phyloP scores from a whole-genome alignment of 2,797 vertebrate species.

The Gymnoscopelus microlampas region DNA sequence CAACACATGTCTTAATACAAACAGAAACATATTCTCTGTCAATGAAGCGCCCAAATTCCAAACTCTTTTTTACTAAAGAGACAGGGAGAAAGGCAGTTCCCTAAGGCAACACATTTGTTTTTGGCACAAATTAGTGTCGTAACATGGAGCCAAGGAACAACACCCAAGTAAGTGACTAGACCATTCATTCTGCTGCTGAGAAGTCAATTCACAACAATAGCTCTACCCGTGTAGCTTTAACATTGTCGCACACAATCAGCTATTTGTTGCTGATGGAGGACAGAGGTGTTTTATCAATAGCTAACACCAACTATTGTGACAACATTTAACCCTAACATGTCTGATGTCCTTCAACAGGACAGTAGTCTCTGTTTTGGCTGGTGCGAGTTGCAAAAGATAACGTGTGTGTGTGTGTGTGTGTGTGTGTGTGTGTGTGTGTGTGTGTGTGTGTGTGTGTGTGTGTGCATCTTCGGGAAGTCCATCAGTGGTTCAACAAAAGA shows the following conservation, averaged over 20 bases:
- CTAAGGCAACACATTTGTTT: constrained; percentile 68
- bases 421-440: too few relatives aligned
- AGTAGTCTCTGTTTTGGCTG: background rate
- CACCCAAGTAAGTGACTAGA: constrained; percentile 35
- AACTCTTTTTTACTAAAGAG: constrained; percentile 55
- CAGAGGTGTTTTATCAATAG: constrained; percentile 7
- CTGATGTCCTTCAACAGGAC: constrained; percentile 6
- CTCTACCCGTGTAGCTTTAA: background rate
- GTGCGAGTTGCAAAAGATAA: too few relatives aligned
- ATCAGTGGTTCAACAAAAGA: constrained; percentile 65
- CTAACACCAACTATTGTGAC: constrained; percentile 1
- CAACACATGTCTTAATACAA: constrained; percentile 4
- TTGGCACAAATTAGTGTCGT: constrained; percentile 61
- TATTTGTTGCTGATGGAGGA: constrained; percentile 21
- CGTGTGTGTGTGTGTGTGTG: too few relatives aligned
- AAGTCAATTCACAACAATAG: constrained; percentile 9
- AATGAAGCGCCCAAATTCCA: constrained; percentile 34
- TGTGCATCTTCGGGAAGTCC: constrained; percentile 49
- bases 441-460: too few relatives aligned
- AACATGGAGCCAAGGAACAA: constrained; percentile 36
- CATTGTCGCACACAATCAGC: constrained; percentile 14
- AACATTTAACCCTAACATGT: constrained; percentile 3
- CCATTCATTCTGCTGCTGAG: constrained; percentile 27
- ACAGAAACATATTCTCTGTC: constrained; percentile 22
- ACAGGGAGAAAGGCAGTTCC: constrained; percentile 54